Conservation (phyloP, 2,888 invertebrate species). For the Odontomyia ornata region DNA sequence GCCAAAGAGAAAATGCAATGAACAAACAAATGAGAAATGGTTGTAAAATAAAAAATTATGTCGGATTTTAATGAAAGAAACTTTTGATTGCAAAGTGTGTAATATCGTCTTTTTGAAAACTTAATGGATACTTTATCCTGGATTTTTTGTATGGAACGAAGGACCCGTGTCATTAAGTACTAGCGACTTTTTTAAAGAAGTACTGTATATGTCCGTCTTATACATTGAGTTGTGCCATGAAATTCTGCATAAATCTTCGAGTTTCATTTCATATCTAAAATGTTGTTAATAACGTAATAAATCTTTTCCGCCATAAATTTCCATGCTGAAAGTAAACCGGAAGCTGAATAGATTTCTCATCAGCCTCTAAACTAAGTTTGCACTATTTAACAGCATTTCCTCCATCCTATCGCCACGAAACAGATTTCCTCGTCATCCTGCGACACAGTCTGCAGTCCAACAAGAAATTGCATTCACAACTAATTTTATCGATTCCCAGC, state of each 20-base stretch:
- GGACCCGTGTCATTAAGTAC: no score
- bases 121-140: no score
- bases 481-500: conserved; percentile 13
- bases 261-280: no score
- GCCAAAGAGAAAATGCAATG: neutral
- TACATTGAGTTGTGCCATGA: no score
- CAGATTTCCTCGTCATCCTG: neutral
- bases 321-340: neutral
- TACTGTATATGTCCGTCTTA: no score
- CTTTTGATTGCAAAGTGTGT: no score
- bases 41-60: neutral
- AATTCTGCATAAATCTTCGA: no score
- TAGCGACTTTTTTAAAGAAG: no score
- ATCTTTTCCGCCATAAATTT: neutral
- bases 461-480: conserved; percentile 21
- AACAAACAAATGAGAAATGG: neutral
- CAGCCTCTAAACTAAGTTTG: neutral
- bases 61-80: no score
- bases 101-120: no score
- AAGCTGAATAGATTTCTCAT: neutral
- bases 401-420: neutral
- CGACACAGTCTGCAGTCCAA: neutral
- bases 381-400: conserved; percentile 23
- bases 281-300: neutral
- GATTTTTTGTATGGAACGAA: no score